phyloP scores from a whole-genome alignment of 1,140 invertebrate species.

The Coenobita brevimanus region DNA sequence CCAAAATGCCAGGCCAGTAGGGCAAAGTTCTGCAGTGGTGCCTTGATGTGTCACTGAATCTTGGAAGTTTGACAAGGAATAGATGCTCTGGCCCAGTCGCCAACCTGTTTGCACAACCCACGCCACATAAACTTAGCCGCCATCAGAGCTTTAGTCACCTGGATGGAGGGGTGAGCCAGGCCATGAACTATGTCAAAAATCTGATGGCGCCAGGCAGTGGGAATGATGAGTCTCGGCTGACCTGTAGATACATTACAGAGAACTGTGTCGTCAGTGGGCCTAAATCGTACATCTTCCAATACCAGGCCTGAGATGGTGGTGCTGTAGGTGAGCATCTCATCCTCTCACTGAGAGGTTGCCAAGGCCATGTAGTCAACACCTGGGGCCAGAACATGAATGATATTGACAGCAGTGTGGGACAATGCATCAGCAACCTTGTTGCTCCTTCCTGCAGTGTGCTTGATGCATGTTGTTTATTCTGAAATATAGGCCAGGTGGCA shows the following conservation, averaged over 20 bases:
- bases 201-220: too few species aligned
- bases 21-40: too few species aligned
- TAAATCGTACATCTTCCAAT: conserved; percentile 10
- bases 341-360: neutral
- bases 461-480: neutral
- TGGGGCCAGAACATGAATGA: too few species aligned
- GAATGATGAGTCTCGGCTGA: conserved; percentile 9
- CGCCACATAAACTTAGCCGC: conserved; percentile 28
- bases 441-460: too few species aligned
- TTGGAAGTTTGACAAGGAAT: too few species aligned
- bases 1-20: too few species aligned
- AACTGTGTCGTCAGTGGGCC: neutral
- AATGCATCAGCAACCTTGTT: too few species aligned
- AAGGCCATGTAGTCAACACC: neutral
- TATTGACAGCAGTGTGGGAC: too few species aligned
- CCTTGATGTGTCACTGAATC: too few species aligned
- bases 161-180: neutral
- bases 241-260: conserved; percentile 14
- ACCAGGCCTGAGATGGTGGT: too few species aligned
- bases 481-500: conserved; percentile 18
- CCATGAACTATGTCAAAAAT: conserved; percentile 5
- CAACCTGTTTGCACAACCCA: too few species aligned
- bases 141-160: conserved; percentile 45
- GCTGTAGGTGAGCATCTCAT: conserved; percentile 7
- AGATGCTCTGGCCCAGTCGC: conserved; percentile 52